Base-by-base conservation (phyloP, 2,888 invertebrate genomes). In the Chaetogeoica ovagalla region DNA sequence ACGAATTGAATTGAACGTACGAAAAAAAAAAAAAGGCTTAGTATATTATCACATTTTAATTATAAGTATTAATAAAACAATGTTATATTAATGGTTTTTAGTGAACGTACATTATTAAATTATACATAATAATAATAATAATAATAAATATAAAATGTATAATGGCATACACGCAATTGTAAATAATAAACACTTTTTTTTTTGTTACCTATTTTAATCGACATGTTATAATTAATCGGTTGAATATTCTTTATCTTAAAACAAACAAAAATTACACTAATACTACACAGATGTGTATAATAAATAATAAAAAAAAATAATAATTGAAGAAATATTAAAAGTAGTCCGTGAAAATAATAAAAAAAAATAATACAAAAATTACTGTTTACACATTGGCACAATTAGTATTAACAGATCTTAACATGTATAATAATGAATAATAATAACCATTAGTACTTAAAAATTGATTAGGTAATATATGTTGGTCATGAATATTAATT, bases 1-100 rank as follows among this genome's bases (percentile, higher is more conserved):
- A 48, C 3, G 11, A 13, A 48, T 13, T 13, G 1, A 48, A 11
- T 11, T 48, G 43, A 13, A 13, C 15, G 15, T 48, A 59, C 15
- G 5, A 71, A 71, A 59, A 57, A 39, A 60, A 55, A 52, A 69
- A 79, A 79, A 79, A 79, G 65, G 63, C 71, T 79, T 79, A 79
- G 79, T 79, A 79, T 79, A 79, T 79, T 79, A 79, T 79, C 79
- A 79, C 79, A 79, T 71, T 79, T 79, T 79, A 79, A 79, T 79
- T 23, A 23, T 63, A 71, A 79, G 57, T 79, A 23, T 23, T 71
- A 71, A 71, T 37, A 79, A 70, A 39, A 71, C 60, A 77, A 66
- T 66, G 66, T 15, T 21, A 21, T 60, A 71, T 76, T 59, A 76
- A 71, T 65, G 39, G 60, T 79, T 79, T 79, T 79, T 79, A 79